Base-by-base conservation (phyloP, 1,140 invertebrate species). In the Drosophila sulfurigaster region DNA sequence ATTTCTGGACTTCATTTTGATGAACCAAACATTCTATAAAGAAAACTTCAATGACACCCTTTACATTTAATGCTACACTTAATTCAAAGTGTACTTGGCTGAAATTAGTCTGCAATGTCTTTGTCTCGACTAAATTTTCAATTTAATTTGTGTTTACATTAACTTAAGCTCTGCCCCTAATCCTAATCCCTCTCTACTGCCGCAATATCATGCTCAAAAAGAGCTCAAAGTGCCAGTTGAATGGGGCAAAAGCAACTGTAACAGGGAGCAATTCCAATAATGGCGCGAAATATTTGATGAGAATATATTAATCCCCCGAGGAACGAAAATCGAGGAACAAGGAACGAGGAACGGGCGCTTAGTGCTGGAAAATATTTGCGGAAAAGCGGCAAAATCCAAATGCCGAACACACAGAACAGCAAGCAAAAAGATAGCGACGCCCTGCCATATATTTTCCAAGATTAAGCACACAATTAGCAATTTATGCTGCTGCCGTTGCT, bases 261-360 rank as follows among this genome's bases (percentile, higher is more conserved):
- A 54, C 57, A 54, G 43, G 45, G 25, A 49, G 73, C 76, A 81
- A 85, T 85, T 90, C 75, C 85, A 90, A 89, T 90, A 89, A 89
- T 89, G 86, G 85, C 78, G 85, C 80, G 86, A 89, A 90, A 89
- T 90, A 90, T 89, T 85, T 89, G 81, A 89, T 89, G 85, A 90
- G 85, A 90, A 85, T 90, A 86, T 89, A 89, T 89, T 90, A 81
- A 85, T 90, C 85, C 81, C 85, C 54, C 25, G 20, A 25, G 20
- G 20, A 25, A 25, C 20, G 20, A 25, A 25, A 25, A 25, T 0
- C 20, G 20, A 25, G 20, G 3, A 25, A 25, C 20, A 4, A 25
- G 20, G 20, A 90, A 63, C 48, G 32, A 67, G 75, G 81, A 90
- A 63, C 48, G 32, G 32, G 54, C 54, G 43, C 13, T 52, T 68